Percentiles rank a stretch among this genome's conserved stretches.
Evolutionary conservation across 2,888 invertebrate species (phyloP).

Genomic region (Metalampra italica): DNA sequence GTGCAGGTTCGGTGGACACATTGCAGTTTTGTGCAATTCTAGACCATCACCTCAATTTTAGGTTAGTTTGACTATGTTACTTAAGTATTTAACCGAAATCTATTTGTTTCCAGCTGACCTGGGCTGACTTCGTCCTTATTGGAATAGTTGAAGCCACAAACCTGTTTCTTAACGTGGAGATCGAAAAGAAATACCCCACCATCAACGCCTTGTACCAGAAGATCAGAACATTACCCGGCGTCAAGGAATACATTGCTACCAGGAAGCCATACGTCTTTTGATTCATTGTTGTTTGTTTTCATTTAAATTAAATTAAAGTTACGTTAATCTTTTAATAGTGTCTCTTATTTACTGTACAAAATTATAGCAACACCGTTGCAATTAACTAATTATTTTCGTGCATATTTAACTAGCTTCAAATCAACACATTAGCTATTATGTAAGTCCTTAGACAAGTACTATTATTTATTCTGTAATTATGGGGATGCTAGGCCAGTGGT

Average conservation of each 20-base stretch:
- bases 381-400: too few relatives aligned
- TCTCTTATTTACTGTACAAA: background rate
- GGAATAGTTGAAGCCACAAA: conserved; percentile 24
- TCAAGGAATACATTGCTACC: conserved; percentile 21
- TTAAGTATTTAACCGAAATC: too few relatives aligned
- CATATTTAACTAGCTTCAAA: too few relatives aligned
- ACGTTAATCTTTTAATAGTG: background rate
- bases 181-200: conserved; percentile 22
- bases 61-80: too few relatives aligned
- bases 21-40: too few relatives aligned
- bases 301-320: background rate
- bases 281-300: background rate
- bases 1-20: too few relatives aligned
- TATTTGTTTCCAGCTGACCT: conserved; percentile 18
- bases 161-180: conserved; percentile 15
- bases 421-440: too few relatives aligned
- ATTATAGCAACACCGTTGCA: too few relatives aligned
- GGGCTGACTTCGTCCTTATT: conserved; percentile 29
- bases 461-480: too few relatives aligned
- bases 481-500: too few relatives aligned
- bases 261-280: conserved; percentile 24
- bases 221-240: conserved; percentile 16
- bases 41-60: too few relatives aligned
- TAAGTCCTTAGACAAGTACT: too few relatives aligned
- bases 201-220: conserved; percentile 14